These are phyloP conservation scores for Agelaius phoeniceus DNA, from an alignment of 2,113 vertebrate species.

Conservation along the genomic window DNA sequence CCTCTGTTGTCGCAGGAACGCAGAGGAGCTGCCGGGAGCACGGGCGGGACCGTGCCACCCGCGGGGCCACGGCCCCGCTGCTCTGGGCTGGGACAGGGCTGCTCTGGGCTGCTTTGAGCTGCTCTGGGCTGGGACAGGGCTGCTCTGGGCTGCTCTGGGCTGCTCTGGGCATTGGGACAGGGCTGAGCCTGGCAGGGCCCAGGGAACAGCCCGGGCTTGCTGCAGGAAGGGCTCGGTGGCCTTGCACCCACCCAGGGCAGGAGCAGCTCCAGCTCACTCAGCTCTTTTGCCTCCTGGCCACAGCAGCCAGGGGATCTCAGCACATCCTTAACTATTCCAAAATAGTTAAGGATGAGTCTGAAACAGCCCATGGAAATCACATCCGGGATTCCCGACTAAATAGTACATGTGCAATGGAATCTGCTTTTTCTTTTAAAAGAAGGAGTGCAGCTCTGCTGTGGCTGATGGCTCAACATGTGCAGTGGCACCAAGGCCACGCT, in stretches of 20 bases:
- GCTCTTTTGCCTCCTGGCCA: neutral
- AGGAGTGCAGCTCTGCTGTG: neutral
- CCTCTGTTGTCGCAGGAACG: constrained; percentile 64
- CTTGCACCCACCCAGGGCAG: neutral
- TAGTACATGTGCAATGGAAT: neutral
- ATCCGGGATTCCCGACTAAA: neutral
- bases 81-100: neutral
- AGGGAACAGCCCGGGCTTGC: neutral
- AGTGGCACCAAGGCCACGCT: neutral
- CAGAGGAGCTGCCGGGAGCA: neutral
- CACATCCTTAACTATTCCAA: too few relatives aligned
- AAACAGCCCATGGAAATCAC: neutral
- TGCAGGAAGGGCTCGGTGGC: neutral
- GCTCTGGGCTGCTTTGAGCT: neutral
- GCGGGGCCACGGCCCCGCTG: neutral
- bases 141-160: neutral
- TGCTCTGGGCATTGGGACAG: neutral
- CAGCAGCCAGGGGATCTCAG: neutral
- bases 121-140: neutral
- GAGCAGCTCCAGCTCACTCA: accelerated
- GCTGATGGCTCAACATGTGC: neutral
- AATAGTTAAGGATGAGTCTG: neutral
- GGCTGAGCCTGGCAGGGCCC: neutral
- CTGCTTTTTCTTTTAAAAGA: neutral
- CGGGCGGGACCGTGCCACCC: neutral